Conservation (phyloP, 2,888 invertebrate species). For the Spicauda simplicius region DNA sequence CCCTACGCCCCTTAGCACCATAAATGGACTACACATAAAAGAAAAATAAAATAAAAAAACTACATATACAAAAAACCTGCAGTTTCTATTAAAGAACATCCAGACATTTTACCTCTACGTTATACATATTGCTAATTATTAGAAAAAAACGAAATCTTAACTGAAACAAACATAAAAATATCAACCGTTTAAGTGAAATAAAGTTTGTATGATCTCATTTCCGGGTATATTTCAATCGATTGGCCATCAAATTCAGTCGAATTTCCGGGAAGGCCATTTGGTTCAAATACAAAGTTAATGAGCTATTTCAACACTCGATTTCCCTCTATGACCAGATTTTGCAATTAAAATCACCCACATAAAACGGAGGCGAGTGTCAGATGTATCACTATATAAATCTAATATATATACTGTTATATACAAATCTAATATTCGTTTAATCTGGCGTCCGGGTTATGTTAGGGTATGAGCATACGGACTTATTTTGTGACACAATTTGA, state of each 20-base stretch:
- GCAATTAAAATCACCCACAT: conserved; percentile 34
- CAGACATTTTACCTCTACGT: too few species aligned
- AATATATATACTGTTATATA: neutral
- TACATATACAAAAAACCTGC: too few species aligned
- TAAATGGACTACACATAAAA: too few species aligned
- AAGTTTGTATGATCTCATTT: neutral
- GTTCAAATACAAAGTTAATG: neutral
- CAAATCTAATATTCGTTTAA: conserved; percentile 53
- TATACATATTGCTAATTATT: too few species aligned
- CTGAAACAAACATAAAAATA: neutral
- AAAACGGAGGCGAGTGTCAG: conserved; percentile 14
- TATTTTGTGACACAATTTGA: neutral
- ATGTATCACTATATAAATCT: conserved; percentile 27
- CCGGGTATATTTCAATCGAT: neutral
- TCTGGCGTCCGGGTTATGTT: conserved; percentile 16
- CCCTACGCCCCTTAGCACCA: too few species aligned
- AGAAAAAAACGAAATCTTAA: too few species aligned
- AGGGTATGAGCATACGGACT: neutral
- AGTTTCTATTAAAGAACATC: too few species aligned
- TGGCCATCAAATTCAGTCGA: neutral
- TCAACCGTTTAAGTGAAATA: neutral
- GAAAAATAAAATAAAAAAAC: too few species aligned
- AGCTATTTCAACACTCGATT: conserved; percentile 8
- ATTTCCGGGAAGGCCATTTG: neutral
- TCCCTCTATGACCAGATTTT: neutral